Percentiles rank a stretch among this genome's conserved stretches.
phyloP scores from a whole-genome alignment of 2,888 invertebrate genomes.

The Trachelus iudaicus region DNA sequence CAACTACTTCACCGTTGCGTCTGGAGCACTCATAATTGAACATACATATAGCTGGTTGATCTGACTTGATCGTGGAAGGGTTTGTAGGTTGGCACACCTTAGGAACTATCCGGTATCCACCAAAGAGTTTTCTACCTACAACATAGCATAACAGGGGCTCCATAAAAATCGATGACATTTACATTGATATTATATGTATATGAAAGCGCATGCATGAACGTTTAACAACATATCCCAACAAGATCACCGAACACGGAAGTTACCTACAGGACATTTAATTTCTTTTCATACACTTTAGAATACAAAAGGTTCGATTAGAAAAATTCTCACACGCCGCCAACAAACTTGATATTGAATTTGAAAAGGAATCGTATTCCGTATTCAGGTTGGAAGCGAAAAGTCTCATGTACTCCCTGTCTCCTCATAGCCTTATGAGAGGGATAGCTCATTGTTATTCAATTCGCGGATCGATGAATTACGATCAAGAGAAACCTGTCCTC shows the following conservation, averaged over 20 bases:
- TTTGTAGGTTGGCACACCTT: conserved; percentile 81
- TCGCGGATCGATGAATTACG: background rate
- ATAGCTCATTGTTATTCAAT: background rate
- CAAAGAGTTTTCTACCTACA: conserved; percentile 77
- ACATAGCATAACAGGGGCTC: too few relatives aligned
- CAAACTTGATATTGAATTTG: background rate
- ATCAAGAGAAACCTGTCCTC: background rate
- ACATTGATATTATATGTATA: too few relatives aligned
- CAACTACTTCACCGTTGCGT: conserved; percentile 84
- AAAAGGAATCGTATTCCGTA: background rate
- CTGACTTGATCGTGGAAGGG: conserved; percentile 70
- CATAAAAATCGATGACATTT: too few relatives aligned
- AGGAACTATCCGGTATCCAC: conserved; percentile 88
- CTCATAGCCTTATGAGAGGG: background rate
- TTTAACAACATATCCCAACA: background rate
- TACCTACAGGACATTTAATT: too few relatives aligned
- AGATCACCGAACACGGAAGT: background rate
- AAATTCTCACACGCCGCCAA: background rate
- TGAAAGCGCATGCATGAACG: background rate
- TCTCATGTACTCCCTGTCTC: background rate
- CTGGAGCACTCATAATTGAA: conserved; percentile 91
- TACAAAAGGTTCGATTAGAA: background rate
- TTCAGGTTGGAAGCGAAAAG: background rate
- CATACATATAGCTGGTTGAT: conserved; percentile 87
- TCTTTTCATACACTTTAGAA: too few relatives aligned